phyloP scores from a whole-genome alignment of 1,140 invertebrate species.

The Xylocopa sonorina region DNA sequence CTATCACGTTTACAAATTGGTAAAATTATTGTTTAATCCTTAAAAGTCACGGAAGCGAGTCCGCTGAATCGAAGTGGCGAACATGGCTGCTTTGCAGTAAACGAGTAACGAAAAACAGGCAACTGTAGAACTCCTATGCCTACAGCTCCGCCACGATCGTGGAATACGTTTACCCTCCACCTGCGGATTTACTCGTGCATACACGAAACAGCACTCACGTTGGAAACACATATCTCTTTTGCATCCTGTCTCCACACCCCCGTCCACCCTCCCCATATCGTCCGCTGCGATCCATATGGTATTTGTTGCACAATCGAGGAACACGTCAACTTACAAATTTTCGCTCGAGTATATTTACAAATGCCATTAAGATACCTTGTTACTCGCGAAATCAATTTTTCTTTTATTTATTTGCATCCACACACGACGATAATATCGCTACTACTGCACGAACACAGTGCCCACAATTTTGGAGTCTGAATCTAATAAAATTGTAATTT shows the following conservation, averaged over 20 bases:
- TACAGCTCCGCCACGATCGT: constrained; percentile 40
- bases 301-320: constrained; percentile 52
- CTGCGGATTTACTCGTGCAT: constrained; percentile 74
- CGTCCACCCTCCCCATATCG: constrained; percentile 5
- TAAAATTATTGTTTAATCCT: too few species aligned
- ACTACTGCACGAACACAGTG: too few species aligned
- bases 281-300: constrained; percentile 31
- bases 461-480: too few species aligned
- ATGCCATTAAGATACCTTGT: too few species aligned
- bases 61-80: background rate
- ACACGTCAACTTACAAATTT: constrained; percentile 2
- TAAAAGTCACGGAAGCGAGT: background rate
- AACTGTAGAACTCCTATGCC: constrained; percentile 45
- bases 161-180: constrained; percentile 66
- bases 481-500: too few species aligned
- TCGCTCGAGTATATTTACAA: background rate
- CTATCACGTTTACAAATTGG: too few species aligned
- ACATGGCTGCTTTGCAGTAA: background rate
- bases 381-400: background rate
- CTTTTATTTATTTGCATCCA: background rate
- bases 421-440: too few species aligned
- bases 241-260: constrained; percentile 19
- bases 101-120: constrained; percentile 49
- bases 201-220: constrained; percentile 74
- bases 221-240: constrained; percentile 62